phyloP scores from a whole-genome alignment of 2,797 vertebrate genomes.

The Paramormyrops hopkinsi region DNA sequence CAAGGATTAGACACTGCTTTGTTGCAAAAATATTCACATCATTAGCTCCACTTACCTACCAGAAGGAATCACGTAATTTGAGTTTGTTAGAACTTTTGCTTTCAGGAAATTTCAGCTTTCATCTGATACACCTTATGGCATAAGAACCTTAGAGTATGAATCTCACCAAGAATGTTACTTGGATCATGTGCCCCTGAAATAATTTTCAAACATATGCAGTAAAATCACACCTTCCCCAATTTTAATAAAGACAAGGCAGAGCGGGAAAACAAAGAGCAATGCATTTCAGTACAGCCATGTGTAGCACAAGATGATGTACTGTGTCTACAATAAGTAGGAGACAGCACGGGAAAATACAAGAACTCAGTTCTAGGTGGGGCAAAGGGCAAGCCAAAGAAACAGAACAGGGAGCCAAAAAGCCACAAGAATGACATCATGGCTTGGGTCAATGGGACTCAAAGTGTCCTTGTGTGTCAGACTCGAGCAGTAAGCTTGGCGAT shows the following conservation, averaged over 20 bases:
- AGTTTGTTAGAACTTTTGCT: not conserved
- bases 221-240: not conserved
- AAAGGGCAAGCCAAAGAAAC: slow-evolving; percentile 1
- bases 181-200: not conserved
- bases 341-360: slow-evolving; percentile 17
- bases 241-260: not conserved
- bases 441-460: not conserved
- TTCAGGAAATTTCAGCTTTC: not conserved
- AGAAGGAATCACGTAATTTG: not conserved
- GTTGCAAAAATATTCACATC: not conserved
- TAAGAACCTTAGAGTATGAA: slow-evolving; percentile 10
- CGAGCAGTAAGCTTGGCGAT: not conserved
- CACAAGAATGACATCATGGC: not conserved
- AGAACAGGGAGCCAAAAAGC: not conserved
- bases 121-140: not conserved
- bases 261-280: not conserved
- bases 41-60: not conserved
- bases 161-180: not conserved
- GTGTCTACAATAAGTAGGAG: not conserved
- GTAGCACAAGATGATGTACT: not conserved
- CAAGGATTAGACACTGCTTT: not conserved
- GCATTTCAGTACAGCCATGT: not conserved
- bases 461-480: not conserved
- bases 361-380: slow-evolving; percentile 19
- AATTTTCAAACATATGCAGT: not conserved